Evolutionary conservation across 2,888 invertebrate species (phyloP), one percentile per base, ranked within the genome.

Genomic region (Nebria salina): DNA sequence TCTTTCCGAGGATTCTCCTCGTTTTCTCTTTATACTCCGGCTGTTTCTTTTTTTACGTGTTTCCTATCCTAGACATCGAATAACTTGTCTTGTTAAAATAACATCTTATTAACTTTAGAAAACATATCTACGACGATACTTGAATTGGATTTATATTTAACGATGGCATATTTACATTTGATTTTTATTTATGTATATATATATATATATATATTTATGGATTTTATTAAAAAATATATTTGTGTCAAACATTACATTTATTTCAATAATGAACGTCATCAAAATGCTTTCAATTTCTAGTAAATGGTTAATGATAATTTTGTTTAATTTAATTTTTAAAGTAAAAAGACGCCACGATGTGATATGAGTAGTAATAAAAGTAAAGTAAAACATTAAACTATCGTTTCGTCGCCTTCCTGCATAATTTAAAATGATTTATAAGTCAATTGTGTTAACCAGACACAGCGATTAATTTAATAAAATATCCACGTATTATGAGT

Each of bases 51-150:
- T 65, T 73, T 54, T 76, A 26, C 76, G n/a, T 54, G 8, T 54
- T 11, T 13, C 8, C 54, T 54, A 13, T 54, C 13, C 54, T 54
- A 26, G 9, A 65, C 65, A 65, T n/a, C 66, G 78, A 78, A 65
- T 74, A 73, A 78, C 64, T 78, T 68, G 66, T 66, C 73, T 65
- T 78, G 73, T 68, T 78, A 78, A 78, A 54, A 78, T 78, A 73
- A 73, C 65, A 73, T 78, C 72, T 34, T 73, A 73, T 77, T 54
- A n/a, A 72, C 26, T 34, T 34, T 34, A 5, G 5, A 5, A 34
- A 34, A 34, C 34, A 34, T 34, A 34, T 34, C 34, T 34, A 34
- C 5, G 34, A 34, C 5, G 2, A 34, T 34, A 34, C 5, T 20
- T 20, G 20, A 20, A 20, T 20, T 1, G 20, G 20, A 34, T 34